Conservation (phyloP, 2,888 invertebrate genomes). For the Gymnoscelis rufifasciata region DNA sequence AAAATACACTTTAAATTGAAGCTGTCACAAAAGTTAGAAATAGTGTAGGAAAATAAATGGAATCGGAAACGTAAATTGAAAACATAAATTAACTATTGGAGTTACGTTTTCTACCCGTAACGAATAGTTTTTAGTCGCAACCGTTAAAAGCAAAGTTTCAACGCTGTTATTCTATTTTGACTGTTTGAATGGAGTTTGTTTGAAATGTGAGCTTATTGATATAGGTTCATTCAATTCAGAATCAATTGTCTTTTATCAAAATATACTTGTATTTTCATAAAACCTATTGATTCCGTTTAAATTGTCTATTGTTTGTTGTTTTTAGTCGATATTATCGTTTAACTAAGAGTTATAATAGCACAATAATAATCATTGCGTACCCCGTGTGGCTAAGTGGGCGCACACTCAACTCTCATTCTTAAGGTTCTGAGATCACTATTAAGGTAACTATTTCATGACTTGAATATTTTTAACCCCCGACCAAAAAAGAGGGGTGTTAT, state of each 20-base stretch:
- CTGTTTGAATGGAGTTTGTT: not conserved
- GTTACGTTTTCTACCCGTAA: constrained; percentile 47
- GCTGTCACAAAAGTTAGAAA: constrained; percentile 20
- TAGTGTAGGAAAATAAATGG: constrained; percentile 52
- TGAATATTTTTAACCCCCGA: too few relatives aligned
- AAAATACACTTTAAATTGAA: constrained; percentile 14
- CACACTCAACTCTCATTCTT: too few relatives aligned
- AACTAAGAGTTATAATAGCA: too few relatives aligned
- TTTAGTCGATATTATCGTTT: too few relatives aligned
- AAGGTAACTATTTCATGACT: too few relatives aligned
- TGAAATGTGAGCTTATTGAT: not conserved
- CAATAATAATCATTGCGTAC: too few relatives aligned
- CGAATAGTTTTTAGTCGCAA: constrained; percentile 53
- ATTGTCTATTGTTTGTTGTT: too few relatives aligned
- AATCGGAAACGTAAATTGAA: constrained; percentile 51
- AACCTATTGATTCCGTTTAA: too few relatives aligned
- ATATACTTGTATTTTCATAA: too few relatives aligned
- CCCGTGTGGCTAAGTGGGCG: too few relatives aligned
- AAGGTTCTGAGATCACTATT: too few relatives aligned
- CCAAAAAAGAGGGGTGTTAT: too few relatives aligned
- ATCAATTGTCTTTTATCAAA: not conserved
- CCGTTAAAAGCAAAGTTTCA: constrained; percentile 65
- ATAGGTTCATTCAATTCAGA: not conserved
- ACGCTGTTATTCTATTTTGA: constrained; percentile 48
- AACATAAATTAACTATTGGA: constrained; percentile 17